Conservation (phyloP, 2,797 vertebrate species). For the Gymnoscopelus braueri region DNA sequence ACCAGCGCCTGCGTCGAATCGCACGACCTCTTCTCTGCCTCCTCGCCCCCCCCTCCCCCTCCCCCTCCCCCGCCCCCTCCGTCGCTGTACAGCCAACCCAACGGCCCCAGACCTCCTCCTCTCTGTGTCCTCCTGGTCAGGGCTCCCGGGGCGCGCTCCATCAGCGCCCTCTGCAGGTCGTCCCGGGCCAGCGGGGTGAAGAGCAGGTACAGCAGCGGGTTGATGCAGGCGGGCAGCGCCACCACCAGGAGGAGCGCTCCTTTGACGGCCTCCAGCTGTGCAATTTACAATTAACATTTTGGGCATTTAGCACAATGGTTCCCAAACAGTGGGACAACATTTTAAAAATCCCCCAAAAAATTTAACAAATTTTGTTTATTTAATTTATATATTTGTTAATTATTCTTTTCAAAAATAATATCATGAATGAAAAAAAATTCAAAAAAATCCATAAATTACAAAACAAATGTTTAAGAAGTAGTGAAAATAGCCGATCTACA, state of each 20-base stretch:
- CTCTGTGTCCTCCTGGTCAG: constrained; percentile 58
- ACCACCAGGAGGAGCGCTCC: constrained; percentile 89
- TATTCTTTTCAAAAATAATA: too few species aligned
- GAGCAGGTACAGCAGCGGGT: constrained; percentile 92
- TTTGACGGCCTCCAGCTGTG: constrained; percentile 83
- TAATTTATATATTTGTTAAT: too few species aligned
- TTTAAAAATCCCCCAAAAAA: too few species aligned
- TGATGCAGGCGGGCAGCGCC: constrained; percentile 90
- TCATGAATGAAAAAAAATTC: too few species aligned
- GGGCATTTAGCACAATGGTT: too few species aligned
- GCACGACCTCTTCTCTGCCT: constrained; percentile 91
- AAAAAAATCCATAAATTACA: too few species aligned
- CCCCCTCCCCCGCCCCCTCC: constrained; percentile 89
- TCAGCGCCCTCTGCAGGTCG: constrained; percentile 80
- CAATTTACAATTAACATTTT: too few species aligned
- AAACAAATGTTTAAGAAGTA: too few species aligned
- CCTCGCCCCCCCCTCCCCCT: constrained; percentile 66
- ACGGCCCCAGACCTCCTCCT: constrained; percentile 70
- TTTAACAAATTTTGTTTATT: too few species aligned
- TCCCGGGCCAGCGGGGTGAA: constrained; percentile 92
- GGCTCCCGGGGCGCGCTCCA: constrained; percentile 70
- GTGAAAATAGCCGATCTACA: too few species aligned
- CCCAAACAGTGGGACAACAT: too few species aligned
- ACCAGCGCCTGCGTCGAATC: constrained; percentile 93
- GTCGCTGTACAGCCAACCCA: constrained; percentile 66